Evolutionary conservation across 1,140 invertebrate genomes (phyloP).

Genomic region (Leptonema lineaticorne): DNA sequence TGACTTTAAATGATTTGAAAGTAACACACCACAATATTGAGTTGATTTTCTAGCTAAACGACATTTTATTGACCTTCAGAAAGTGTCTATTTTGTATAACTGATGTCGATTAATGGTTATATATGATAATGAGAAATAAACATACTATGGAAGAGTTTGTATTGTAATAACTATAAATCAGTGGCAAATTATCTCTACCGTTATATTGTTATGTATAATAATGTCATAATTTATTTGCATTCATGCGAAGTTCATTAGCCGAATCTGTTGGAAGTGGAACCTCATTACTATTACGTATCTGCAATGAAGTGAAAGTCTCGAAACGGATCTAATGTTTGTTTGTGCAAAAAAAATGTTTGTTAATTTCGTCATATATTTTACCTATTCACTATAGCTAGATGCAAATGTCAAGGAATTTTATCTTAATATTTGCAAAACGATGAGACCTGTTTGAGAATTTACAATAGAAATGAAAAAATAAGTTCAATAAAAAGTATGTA

Average conservation of each 20-base stretch:
- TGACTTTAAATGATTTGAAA: conserved; percentile 7
- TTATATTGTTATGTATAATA: neutral
- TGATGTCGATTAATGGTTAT: neutral
- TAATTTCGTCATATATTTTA: neutral
- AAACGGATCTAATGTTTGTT: neutral
- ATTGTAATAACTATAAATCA: neutral
- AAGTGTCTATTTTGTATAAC: neutral
- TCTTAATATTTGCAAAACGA: neutral
- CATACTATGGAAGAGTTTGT: neutral
- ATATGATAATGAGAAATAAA: neutral
- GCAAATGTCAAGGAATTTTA: conserved; percentile 9
- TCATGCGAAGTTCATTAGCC: neutral
- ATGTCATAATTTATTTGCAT: neutral
- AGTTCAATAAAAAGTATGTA: too few relatives aligned
- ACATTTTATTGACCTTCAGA: neutral
- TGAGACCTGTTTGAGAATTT: neutral
- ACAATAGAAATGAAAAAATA: neutral
- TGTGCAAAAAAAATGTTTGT: conserved; percentile 3
- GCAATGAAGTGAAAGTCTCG: neutral
- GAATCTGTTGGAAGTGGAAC: neutral
- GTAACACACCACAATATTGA: neutral
- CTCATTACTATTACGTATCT: neutral
- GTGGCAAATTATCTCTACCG: neutral
- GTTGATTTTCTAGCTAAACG: neutral
- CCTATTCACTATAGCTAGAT: neutral